Percentiles rank a stretch among this genome's conserved stretches.
Evolutionary conservation across 2,888 invertebrate genomes (phyloP).

Genomic region (Ophioninae sp.): DNA sequence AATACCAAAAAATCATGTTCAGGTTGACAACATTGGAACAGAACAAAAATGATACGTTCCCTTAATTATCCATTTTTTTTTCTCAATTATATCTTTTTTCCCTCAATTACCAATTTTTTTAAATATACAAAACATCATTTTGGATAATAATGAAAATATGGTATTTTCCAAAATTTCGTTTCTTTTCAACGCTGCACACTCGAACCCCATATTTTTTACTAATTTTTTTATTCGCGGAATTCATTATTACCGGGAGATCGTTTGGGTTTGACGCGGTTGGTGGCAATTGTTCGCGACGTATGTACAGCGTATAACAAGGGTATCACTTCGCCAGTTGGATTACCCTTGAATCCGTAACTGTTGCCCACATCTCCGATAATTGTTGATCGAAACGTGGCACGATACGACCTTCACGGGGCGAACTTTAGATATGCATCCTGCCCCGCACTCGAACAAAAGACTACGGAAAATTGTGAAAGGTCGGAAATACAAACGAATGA

Average conservation of each 20-base stretch:
- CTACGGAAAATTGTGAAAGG: background rate
- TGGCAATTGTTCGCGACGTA: background rate
- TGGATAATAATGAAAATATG: too few relatives aligned
- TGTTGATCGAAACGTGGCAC: slow-evolving; percentile 54
- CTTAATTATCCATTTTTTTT: too few relatives aligned
- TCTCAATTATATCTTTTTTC: too few relatives aligned
- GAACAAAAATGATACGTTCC: too few relatives aligned
- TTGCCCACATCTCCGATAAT: slow-evolving; percentile 49
- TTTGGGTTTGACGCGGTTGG: background rate
- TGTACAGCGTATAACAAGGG: background rate
- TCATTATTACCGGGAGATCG: background rate
- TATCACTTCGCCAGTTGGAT: background rate
- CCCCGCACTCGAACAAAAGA: background rate
- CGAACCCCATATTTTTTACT: too few relatives aligned
- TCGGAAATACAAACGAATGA: background rate
- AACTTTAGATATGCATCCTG: background rate
- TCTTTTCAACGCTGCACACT: too few relatives aligned
- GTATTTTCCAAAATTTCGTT: too few relatives aligned
- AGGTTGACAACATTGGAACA: too few relatives aligned
- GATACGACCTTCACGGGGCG: slow-evolving; percentile 45
- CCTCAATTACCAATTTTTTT: too few relatives aligned
- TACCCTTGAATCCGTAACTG: slow-evolving; percentile 13
- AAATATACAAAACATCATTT: too few relatives aligned
- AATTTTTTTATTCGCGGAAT: background rate
- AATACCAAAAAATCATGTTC: background rate